phyloP scores from a whole-genome alignment of 2,888 invertebrate species.

The Harpagoxenus sublaevis region DNA sequence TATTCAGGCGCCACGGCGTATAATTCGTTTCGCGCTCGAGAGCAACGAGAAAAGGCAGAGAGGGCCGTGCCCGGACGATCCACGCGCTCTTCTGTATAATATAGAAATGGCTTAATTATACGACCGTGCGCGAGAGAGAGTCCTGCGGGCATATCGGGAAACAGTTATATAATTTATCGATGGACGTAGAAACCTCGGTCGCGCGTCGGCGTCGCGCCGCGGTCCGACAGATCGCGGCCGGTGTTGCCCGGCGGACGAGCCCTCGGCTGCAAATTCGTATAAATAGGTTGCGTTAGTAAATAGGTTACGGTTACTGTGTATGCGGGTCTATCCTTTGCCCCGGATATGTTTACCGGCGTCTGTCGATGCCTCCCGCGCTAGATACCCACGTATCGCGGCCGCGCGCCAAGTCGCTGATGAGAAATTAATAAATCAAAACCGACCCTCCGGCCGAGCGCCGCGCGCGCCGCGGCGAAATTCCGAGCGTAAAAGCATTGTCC shows the following conservation, averaged over 20 bases:
- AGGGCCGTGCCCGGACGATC: neutral
- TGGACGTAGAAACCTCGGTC: constrained; percentile 26
- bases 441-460: neutral
- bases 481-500: constrained; percentile 38
- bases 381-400: neutral
- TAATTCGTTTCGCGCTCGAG: constrained; percentile 67
- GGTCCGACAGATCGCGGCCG: constrained; percentile 22
- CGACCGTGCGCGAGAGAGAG: constrained; percentile 59
- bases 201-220: neutral
- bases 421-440: constrained; percentile 51
- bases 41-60: neutral
- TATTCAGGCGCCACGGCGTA: constrained; percentile 68
- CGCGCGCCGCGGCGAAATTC: constrained; percentile 2
- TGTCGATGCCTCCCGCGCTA: neutral
- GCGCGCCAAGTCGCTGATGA: constrained; percentile 40
- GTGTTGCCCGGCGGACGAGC: constrained; percentile 23
- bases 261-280: constrained; percentile 52
- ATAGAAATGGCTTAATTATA: constrained; percentile 81
- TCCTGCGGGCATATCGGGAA: constrained; percentile 69
- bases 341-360: constrained; percentile 14
- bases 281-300: constrained; percentile 48
- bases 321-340: constrained; percentile 19
- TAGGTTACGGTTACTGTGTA: constrained; percentile 20
- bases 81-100: constrained; percentile 16
- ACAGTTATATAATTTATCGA: constrained; percentile 79